Conservation (phyloP, 1,140 invertebrate species). For the Spodoptera frugiperda region DNA sequence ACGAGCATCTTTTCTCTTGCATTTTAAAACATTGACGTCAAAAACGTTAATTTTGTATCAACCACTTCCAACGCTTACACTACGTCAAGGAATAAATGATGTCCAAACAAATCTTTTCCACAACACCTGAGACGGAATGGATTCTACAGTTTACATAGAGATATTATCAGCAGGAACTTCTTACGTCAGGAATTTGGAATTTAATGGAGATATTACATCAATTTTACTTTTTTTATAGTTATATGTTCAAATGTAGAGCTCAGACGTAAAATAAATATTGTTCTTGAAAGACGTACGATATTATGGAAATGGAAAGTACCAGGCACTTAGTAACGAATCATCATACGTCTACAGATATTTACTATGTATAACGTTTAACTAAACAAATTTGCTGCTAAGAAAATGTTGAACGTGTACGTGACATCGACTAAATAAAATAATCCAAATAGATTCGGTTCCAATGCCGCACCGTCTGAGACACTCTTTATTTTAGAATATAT, state of each 20-base stretch:
- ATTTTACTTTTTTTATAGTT: neutral
- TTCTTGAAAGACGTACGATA: neutral
- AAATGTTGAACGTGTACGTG: conserved; percentile 51
- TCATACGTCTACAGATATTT: too few relatives aligned
- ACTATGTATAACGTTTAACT: conserved; percentile 34
- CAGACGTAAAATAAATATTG: conserved; percentile 10
- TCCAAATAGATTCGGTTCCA: conserved; percentile 52
- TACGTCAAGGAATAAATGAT: conserved; percentile 56
- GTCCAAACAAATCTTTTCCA: conserved; percentile 25
- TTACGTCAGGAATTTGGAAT: conserved; percentile 30
- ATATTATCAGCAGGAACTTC: conserved; percentile 35
- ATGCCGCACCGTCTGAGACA: conserved; percentile 52
- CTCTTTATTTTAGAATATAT: conserved; percentile 64
- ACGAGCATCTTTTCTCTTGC: conserved; percentile 54
- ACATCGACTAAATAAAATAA: conserved; percentile 57
- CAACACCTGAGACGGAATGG: conserved; percentile 28
- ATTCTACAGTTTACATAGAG: conserved; percentile 22
- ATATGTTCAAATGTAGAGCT: neutral
- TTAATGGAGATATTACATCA: conserved; percentile 16
- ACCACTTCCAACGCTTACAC: conserved; percentile 49
- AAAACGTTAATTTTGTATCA: conserved; percentile 51
- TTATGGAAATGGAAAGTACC: conserved; percentile 21
- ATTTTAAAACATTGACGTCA: conserved; percentile 69
- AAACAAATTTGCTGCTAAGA: conserved; percentile 30
- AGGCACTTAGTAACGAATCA: conserved; percentile 24